These are phyloP conservation scores for Acanthaster planci DNA, from an alignment of 35 echinoderm and acorn worm genomes.

Conservation along the genomic window DNA sequence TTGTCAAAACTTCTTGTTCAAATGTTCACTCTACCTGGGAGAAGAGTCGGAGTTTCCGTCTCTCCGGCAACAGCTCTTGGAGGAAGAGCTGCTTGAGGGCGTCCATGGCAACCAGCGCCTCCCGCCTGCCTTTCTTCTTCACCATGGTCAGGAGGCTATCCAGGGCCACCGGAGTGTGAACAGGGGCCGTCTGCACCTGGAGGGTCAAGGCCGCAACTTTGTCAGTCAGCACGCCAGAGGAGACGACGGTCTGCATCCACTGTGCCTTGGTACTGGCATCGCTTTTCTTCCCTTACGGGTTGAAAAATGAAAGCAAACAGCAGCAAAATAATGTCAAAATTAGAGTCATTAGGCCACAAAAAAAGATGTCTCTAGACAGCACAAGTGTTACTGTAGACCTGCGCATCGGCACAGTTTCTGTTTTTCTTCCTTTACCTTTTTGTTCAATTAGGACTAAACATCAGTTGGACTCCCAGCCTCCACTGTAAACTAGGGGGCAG, in stretches of 20 bases:
- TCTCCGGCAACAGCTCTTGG: constrained; percentile 71
- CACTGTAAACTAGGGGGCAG: no score
- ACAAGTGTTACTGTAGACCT: no score
- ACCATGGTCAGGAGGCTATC: constrained; percentile 79
- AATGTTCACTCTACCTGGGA: constrained; percentile 57
- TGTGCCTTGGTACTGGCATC: constrained; percentile 49
- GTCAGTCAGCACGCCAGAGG: constrained; percentile 84
- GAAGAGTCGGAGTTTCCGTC: constrained; percentile 82
- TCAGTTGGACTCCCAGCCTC: neutral
- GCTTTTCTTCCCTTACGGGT: constrained; percentile 44
- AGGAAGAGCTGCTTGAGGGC: constrained; percentile 81
- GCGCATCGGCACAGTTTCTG: no score
- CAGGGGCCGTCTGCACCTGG: constrained; percentile 66
- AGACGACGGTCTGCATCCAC: constrained; percentile 95
- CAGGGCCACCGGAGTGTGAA: constrained; percentile 72
- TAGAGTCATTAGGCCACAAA: no score
- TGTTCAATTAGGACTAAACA: no score
- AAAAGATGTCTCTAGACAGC: no score
- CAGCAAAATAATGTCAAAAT: no score
- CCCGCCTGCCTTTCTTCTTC: constrained; percentile 90
- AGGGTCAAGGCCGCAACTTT: constrained; percentile 87
- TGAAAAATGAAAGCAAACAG: neutral
- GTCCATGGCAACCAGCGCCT: constrained; percentile 76
- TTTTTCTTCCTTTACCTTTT: no score
- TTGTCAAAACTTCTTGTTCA: neutral